Percentiles rank a stretch among this genome's conserved stretches.
Conservation (phyloP, 1,140 invertebrate species). For the Caenorhabditis briggsae region DNA sequence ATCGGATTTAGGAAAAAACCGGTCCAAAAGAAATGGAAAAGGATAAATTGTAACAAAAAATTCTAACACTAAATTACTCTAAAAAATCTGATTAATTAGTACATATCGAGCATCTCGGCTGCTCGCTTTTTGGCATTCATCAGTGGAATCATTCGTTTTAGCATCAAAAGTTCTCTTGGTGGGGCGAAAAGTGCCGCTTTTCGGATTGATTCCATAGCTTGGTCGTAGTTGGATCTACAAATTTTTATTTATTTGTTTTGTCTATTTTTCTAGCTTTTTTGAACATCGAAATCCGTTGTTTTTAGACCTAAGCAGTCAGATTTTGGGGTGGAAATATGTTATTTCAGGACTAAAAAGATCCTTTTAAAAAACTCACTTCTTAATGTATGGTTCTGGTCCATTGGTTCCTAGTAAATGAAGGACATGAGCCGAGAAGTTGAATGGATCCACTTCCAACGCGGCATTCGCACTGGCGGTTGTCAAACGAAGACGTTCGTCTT, state of each 20-base stretch:
- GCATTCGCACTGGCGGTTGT: slow-evolving; percentile 19
- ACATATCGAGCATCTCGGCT: slow-evolving; percentile 45
- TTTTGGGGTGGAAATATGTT: no score
- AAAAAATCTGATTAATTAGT: slow-evolving; percentile 2
- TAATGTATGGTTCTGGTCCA: slow-evolving; percentile 25
- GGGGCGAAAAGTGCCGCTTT: slow-evolving; percentile 28
- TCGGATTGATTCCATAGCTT: slow-evolving; percentile 31
- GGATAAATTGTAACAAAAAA: neutral
- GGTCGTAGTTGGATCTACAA: slow-evolving; percentile 5
- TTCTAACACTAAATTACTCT: neutral
- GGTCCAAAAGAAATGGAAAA: neutral
- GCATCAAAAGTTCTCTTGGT: slow-evolving; percentile 20
- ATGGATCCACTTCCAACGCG: neutral
- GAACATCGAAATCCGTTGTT: no score
- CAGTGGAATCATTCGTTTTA: slow-evolving; percentile 49
- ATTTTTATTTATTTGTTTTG: no score
- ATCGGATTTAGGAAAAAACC: neutral
- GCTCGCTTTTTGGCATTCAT: slow-evolving; percentile 27
- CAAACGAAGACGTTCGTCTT: slow-evolving; percentile 27
- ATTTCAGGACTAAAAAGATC: no score
- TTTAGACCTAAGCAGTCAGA: no score
- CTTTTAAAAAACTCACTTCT: neutral
- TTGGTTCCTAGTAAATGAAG: slow-evolving; percentile 29
- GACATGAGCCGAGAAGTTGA: slow-evolving; percentile 33
- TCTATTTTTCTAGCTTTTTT: no score